phyloP scores from a whole-genome alignment of 92 coral and sea anemone species.

The Isaurus tuberculatus region DNA sequence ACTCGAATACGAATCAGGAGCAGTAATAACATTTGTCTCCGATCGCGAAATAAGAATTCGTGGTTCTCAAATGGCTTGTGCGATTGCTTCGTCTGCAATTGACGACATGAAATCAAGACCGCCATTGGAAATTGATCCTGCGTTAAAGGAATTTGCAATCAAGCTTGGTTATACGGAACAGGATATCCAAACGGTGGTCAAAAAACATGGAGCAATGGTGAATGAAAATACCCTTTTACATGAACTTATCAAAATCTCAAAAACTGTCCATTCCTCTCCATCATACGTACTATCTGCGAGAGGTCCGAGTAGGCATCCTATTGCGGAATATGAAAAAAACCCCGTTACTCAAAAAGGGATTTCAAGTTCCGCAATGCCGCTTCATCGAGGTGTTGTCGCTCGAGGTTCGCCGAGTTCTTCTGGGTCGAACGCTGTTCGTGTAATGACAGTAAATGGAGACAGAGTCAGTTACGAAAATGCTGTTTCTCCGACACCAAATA shows the following conservation, averaged over 20 bases:
- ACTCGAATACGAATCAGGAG: conserved; percentile 38
- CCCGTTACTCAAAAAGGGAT: background rate
- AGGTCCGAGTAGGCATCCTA: background rate
- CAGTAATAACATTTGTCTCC: conserved; percentile 41
- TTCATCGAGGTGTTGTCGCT: background rate
- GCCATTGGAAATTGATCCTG: conserved; percentile 36
- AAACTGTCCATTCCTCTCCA: background rate
- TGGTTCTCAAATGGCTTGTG: conserved; percentile 48
- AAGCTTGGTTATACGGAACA: conserved; percentile 84
- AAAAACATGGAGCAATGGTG: conserved; percentile 80
- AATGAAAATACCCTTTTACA: conserved; percentile 78
- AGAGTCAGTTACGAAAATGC: background rate
- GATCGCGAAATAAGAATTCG: conserved; percentile 35
- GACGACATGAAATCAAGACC: conserved; percentile 39
- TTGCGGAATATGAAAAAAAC: conserved; percentile 21
- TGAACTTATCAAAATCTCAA: conserved; percentile 78
- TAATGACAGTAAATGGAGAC: background rate
- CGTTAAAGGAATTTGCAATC: conserved; percentile 82
- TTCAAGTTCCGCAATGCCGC: background rate
- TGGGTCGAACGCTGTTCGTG: background rate
- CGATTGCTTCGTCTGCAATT: conserved; percentile 42
- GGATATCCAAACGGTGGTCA: conserved; percentile 79
- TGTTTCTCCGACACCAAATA: conserved; percentile 19
- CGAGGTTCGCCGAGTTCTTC: conserved; percentile 46
- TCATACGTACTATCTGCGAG: background rate